Evolutionary conservation across 92 coral and sea anemone species (phyloP), one percentile per base, ranked within the genome.

Genomic region (Phenganax subtilis): DNA sequence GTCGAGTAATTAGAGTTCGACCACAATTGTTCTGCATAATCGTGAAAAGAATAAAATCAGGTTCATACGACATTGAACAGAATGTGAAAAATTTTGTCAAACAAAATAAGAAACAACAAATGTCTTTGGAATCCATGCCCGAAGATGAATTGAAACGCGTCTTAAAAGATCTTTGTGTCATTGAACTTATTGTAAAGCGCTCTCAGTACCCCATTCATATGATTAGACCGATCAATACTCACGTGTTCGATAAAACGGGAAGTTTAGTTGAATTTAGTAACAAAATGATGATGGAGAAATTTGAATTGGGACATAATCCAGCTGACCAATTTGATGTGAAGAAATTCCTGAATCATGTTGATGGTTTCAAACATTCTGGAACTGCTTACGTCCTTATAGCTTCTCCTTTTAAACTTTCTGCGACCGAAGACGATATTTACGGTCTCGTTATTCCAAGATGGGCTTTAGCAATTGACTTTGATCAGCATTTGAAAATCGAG

Each of bases 361-460:
- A 90, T 55, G 57, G 67, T 4, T 90, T 82, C 55, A 89, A 90
- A 57, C 85, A 86, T 25, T 84, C 75, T 56, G 82, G 85, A 60
- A 84, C 63, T 10, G 86, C 94, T 9, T 88, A 86, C 54, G 77
- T 90, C 12, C 56, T 90, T 3, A 66, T 90, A 52, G 71, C 90
- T 17, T 88, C 91, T 15, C 94, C 94, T 16, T 87, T 89, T 79
- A 31, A 53, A 52, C 77, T 90, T 30, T 68, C 90, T 6, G 68
- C 52, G 15, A 53, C 63, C 0, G 86, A 77, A 17, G 70, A 89
- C 47, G 91, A 91, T 80, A 77, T 91, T 71, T 88, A 88, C 52
- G 96, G 96, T 7, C 59, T 89, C 27, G 96, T 91, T 54, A 86
- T 87, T 55, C 96, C 96, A 2, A 89, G 89, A 62, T 91, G 96